Conservation (phyloP, 2,113 vertebrate species). For the Tragelaphus strepsiceros region DNA sequence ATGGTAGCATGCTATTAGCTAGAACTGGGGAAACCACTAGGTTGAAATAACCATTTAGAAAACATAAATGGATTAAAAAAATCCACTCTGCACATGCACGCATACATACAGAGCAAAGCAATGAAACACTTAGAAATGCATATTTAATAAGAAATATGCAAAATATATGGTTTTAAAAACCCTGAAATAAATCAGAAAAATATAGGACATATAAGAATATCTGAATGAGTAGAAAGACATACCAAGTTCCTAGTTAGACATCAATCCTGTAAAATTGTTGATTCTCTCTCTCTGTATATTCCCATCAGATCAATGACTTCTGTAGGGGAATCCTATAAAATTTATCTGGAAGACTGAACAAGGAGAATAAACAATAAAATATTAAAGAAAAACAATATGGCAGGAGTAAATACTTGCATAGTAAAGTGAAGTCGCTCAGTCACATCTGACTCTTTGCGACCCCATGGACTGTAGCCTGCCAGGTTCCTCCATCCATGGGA, state of each 20-base stretch:
- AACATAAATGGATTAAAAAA: background rate
- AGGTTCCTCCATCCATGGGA: background rate
- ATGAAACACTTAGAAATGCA: background rate
- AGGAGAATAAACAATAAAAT: background rate
- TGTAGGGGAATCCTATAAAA: background rate
- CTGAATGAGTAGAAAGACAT: background rate
- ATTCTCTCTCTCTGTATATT: background rate
- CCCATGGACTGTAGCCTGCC: background rate
- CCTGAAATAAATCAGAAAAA: background rate
- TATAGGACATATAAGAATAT: background rate
- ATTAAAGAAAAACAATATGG: background rate
- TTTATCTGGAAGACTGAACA: background rate
- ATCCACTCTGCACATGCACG: background rate
- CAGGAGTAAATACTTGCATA: background rate
- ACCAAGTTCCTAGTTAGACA: background rate
- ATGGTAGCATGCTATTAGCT: background rate
- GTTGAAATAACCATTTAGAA: background rate
- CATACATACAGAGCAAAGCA: background rate
- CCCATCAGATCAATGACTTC: background rate
- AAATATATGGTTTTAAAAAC: background rate
- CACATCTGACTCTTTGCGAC: background rate
- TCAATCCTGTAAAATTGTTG: background rate
- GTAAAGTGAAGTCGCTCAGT: background rate
- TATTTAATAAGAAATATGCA: background rate
- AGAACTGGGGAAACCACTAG: background rate